Conservation (phyloP, 2,797 vertebrate genomes). For the Podargus strigoides region DNA sequence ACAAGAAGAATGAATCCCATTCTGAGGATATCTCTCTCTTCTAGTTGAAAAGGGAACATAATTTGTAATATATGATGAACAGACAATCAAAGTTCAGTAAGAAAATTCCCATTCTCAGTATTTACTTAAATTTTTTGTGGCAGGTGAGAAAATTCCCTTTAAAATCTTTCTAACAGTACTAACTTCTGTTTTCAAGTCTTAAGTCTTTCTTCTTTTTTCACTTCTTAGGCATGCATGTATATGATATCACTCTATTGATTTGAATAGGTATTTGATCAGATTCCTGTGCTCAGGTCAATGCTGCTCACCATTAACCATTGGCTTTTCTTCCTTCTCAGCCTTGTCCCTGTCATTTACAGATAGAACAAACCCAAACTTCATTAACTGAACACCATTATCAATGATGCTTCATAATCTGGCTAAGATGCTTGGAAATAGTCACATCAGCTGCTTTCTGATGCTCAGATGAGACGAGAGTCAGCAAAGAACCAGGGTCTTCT, state of each 20-base stretch:
- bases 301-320: not conserved
- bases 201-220: not conserved
- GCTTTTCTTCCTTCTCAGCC: not conserved
- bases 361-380: not conserved
- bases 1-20: not conserved
- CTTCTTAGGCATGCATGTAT: fast-evolving
- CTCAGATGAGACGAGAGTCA: not conserved
- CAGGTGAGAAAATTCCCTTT: not conserved
- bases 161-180: not conserved
- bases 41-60: not conserved
- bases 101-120: not conserved
- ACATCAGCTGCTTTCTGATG: not conserved
- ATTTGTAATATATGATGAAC: not conserved
- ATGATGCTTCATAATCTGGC: not conserved
- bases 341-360: not conserved
- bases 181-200: not conserved
- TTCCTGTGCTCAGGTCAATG: not conserved
- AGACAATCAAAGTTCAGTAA: not conserved
- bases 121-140: not conserved
- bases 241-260: not conserved
- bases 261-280: not conserved
- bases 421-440: not conserved
- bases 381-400: not conserved
- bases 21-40: not conserved
- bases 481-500: not conserved